Percentiles rank a stretch among this genome's conserved stretches.
These are phyloP conservation scores for Knipowitschia caucasica DNA, from an alignment of 2,797 vertebrate species.

Conservation along the genomic window DNA sequence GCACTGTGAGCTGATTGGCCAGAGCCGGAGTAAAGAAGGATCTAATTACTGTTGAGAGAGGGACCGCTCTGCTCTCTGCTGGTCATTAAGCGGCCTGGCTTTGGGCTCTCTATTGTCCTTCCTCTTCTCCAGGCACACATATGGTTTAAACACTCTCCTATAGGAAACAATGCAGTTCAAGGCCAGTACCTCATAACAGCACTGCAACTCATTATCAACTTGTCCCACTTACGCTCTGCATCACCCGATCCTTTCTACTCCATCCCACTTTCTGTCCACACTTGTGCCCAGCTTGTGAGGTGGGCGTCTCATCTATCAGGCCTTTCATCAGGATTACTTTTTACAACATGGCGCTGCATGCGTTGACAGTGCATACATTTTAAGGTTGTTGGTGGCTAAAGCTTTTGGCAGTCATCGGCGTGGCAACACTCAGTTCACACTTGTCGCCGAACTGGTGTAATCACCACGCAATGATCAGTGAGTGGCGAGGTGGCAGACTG, in stretches of 20 bases:
- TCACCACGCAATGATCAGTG: not conserved
- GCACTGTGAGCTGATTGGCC: conserved; percentile 60
- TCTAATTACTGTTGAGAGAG: conserved; percentile 65
- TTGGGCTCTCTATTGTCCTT: conserved; percentile 48
- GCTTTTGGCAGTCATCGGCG: conserved; percentile 4
- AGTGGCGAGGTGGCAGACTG: conserved; percentile 3
- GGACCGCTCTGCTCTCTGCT: conserved; percentile 55
- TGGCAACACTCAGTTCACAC: conserved; percentile 9
- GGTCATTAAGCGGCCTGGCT: conserved; percentile 38
- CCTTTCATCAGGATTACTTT: conserved; percentile 24
- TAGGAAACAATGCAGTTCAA: conserved; percentile 17
- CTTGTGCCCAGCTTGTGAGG: conserved; percentile 7
- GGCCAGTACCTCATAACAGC: conserved; percentile 10
- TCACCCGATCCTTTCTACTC: not conserved
- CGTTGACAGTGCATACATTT: conserved; percentile 16
- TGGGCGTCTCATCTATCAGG: conserved; percentile 13
- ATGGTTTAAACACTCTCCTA: conserved; percentile 21
- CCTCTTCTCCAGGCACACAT: conserved; percentile 18
- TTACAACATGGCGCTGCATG: conserved; percentile 18
- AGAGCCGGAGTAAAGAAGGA: conserved; percentile 53
- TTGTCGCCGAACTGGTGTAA: not conserved
- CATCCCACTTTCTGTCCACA: conserved; percentile 10
- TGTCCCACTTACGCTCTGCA: conserved; percentile 1
- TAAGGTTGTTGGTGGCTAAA: conserved; percentile 10
- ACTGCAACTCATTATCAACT: conserved; percentile 7